Evolutionary conservation across 2,888 invertebrate species (phyloP).

Genomic region (Diogma glabrata): DNA sequence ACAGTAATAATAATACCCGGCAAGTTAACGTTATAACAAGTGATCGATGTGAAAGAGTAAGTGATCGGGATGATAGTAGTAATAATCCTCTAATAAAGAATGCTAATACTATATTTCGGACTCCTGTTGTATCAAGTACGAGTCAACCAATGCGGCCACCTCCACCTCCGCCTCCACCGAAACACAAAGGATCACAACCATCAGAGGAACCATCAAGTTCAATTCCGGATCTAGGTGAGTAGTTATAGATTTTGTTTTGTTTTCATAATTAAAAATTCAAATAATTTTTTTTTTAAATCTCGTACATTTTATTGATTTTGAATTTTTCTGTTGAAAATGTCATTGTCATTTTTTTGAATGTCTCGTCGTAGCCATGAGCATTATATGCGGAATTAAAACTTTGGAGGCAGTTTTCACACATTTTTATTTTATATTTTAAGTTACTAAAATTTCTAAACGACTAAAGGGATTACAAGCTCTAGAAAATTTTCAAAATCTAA

Average conservation of each 20-base stretch:
- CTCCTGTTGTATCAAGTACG: conserved; percentile 34
- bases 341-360: too few species aligned
- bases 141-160: conserved; percentile 33
- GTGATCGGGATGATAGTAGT: conserved; percentile 11
- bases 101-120: conserved; percentile 22
- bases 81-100: conserved; percentile 4
- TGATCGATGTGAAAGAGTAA: conserved; percentile 17
- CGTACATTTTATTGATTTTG: too few species aligned
- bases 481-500: too few species aligned
- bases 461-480: too few species aligned
- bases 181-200: conserved; percentile 16
- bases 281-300: too few species aligned
- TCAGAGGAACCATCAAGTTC: conserved; percentile 74
- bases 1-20: conserved; percentile 18
- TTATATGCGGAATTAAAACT: too few species aligned
- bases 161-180: conserved; percentile 36
- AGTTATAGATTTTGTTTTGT: neutral
- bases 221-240: conserved; percentile 79
- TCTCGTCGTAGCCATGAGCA: too few species aligned
- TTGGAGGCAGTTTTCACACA: too few species aligned
- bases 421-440: too few species aligned
- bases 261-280: too few species aligned
- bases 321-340: too few species aligned
- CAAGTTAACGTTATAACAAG: conserved; percentile 31
- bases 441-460: too few species aligned